Percentiles rank a stretch among this genome's conserved stretches.
Evolutionary conservation across 2,888 invertebrate species (phyloP).

Genomic region (Thymelicus lineola): DNA sequence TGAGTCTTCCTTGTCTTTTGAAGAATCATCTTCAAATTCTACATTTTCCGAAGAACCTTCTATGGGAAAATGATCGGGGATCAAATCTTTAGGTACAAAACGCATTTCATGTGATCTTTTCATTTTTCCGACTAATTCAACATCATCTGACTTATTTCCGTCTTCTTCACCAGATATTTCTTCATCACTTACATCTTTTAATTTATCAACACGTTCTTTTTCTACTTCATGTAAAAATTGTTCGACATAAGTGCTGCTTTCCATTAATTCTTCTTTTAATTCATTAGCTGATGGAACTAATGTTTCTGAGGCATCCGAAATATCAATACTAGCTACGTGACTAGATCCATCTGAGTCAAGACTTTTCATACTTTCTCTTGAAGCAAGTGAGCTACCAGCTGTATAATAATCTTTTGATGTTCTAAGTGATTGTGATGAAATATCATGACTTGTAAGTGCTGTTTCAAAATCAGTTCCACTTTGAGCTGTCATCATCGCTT

Average conservation of each 20-base stretch:
- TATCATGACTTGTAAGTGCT: slow-evolving; percentile 91
- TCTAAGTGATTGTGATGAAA: slow-evolving; percentile 88
- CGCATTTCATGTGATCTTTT: slow-evolving; percentile 96
- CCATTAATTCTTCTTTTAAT: slow-evolving; percentile 89
- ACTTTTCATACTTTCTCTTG: slow-evolving; percentile 95
- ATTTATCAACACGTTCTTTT: slow-evolving; percentile 60
- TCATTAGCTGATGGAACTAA: slow-evolving; percentile 95
- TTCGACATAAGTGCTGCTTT: slow-evolving; percentile 85
- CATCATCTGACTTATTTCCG: slow-evolving; percentile 75
- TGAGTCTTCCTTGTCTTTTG: slow-evolving; percentile 71
- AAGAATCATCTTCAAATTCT: slow-evolving; percentile 73
- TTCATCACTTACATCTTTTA: slow-evolving; percentile 80
- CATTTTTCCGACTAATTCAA: slow-evolving; percentile 89
- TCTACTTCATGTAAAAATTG: slow-evolving; percentile 77
- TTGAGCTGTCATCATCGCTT: slow-evolving; percentile 90
- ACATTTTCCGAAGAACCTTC: slow-evolving; percentile 73
- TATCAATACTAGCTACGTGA: slow-evolving; percentile 94
- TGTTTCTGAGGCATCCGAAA: slow-evolving; percentile 97
- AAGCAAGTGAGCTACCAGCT: slow-evolving; percentile 94
- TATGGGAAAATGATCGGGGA: slow-evolving; percentile 77
- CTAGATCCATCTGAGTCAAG: slow-evolving; percentile 95
- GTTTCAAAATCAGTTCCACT: slow-evolving; percentile 95
- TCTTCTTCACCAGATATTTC: slow-evolving; percentile 86
- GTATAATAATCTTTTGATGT: slow-evolving; percentile 95
- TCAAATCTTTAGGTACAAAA: slow-evolving; percentile 88